These are phyloP conservation scores for human DNA, from an alignment of 2,113 vertebrate species.

Conservation along the genomic window GRCh38 chr5:76281001-76281500, in stretches of 20 bases:
- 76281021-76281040: conserved; percentile 97
- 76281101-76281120: too few species aligned
- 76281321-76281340: conserved; percentile 66
- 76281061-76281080: too few species aligned
- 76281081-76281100: too few species aligned
- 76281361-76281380: conserved; percentile 70
- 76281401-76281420: too few species aligned
- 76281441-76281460: neutral
- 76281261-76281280: conserved; percentile 85
- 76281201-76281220: neutral
- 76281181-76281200: neutral
- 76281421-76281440: neutral
- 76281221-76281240: conserved; percentile 94
- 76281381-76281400: conserved; percentile 70
- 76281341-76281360: conserved; percentile 72
- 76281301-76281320: conserved; percentile 60
- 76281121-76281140: too few species aligned
- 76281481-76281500: neutral
- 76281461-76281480: neutral
- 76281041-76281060: conserved; percentile 94
- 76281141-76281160: too few species aligned
- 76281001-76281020: conserved; percentile 97
- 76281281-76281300: conserved; percentile 57
- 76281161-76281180: too few species aligned
- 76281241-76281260: conserved; percentile 98